These are phyloP conservation scores for Prionailurus bengalensis DNA, from an alignment of 2,113 vertebrate species.

Conservation along the genomic window DNA sequence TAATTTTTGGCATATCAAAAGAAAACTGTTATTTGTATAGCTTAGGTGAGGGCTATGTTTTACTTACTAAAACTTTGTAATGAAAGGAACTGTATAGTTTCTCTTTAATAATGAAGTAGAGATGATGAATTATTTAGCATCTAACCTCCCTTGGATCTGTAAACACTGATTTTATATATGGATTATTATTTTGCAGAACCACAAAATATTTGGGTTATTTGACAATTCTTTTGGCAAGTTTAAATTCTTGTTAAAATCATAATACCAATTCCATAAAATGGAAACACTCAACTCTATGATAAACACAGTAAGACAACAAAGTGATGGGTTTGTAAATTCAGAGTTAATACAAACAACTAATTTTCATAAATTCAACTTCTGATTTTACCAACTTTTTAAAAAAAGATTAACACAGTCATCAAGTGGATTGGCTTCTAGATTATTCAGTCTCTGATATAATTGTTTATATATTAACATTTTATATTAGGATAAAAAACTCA, in stretches of 20 bases:
- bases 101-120: neutral
- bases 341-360: neutral
- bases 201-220: slow-evolving; percentile 11
- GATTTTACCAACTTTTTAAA: neutral
- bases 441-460: neutral
- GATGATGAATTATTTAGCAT: neutral
- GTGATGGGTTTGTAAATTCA: neutral
- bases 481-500: neutral
- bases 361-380: slow-evolving; percentile 1
- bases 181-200: neutral
- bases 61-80: slow-evolving; percentile 24
- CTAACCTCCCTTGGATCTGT: neutral
- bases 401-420: neutral
- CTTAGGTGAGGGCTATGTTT: neutral
- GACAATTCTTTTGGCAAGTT: neutral
- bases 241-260: slow-evolving; percentile 44
- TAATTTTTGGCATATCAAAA: neutral
- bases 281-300: neutral
- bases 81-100: neutral
- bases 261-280: neutral
- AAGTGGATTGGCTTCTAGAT: neutral
- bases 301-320: neutral
- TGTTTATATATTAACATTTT: slow-evolving; percentile 30
- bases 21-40: neutral
- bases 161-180: neutral